These are phyloP conservation scores for Diplodus puntazzo DNA, from an alignment of 2,797 vertebrate genomes.

Conservation along the genomic window DNA sequence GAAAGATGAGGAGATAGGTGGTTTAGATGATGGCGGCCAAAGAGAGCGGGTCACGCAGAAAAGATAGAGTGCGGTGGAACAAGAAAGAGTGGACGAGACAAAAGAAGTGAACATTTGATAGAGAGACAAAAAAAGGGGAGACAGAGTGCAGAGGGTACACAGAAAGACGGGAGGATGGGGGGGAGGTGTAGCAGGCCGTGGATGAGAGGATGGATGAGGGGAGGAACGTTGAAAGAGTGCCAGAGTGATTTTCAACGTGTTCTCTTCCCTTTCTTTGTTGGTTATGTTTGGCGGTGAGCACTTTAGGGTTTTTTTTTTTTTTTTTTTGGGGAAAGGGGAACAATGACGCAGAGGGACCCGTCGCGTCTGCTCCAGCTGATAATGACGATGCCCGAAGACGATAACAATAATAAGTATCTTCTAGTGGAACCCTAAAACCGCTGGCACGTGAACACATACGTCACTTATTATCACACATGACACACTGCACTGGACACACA, in stretches of 20 bases:
- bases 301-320: slow-evolving; percentile 61
- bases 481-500: slow-evolving; percentile 72
- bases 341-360: slow-evolving; percentile 82
- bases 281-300: slow-evolving; percentile 70
- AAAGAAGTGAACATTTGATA: slow-evolving; percentile 74
- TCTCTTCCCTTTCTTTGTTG: slow-evolving; percentile 67
- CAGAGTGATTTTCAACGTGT: slow-evolving; percentile 78
- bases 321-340: slow-evolving; percentile 50
- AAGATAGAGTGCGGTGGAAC: slow-evolving; percentile 68
- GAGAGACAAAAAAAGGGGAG: slow-evolving; percentile 47
- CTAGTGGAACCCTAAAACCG: slow-evolving; percentile 77
- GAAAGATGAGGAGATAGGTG: slow-evolving; percentile 70
- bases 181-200: slow-evolving; percentile 58
- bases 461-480: slow-evolving; percentile 79
- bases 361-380: slow-evolving; percentile 82
- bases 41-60: slow-evolving; percentile 57
- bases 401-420: slow-evolving; percentile 84
- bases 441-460: slow-evolving; percentile 66
- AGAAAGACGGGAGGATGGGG: slow-evolving; percentile 5
- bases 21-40: slow-evolving; percentile 70
- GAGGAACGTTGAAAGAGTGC: slow-evolving; percentile 75
- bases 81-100: slow-evolving; percentile 71
- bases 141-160: slow-evolving; percentile 38
- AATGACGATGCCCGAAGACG: slow-evolving; percentile 83
- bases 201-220: slow-evolving; percentile 68